Base-by-base conservation (phyloP, 2,888 invertebrate genomes). In the Lasiommata megera region DNA sequence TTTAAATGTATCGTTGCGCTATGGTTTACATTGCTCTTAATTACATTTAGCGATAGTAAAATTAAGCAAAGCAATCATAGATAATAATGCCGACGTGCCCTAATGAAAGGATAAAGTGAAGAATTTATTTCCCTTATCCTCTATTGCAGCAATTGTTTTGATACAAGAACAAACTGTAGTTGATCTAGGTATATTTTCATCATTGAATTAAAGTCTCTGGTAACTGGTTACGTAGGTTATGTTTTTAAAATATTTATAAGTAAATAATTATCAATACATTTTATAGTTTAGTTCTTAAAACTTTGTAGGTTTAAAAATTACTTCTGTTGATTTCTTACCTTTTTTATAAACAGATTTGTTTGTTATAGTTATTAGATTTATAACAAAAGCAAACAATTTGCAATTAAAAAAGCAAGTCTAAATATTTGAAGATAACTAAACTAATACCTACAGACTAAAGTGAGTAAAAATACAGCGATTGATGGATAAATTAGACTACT, bases 11-110 rank as follows among this genome's bases (percentile, higher is more conserved):
- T 9, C 31, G 3, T n/a, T n/a, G n/a, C n/a, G n/a, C n/a, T n/a
- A n/a, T 18, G n/a, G 48, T 36, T 16, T 18, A 48, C 12, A 48
- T n/a, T 38, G 23, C 9, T 23, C 29, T 34, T 31, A 31, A 52
- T 41, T 52, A 41, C 18, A 54, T 47, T n/a, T 23, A 75, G 75
- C 80, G 83, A 83, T 84, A 85, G 82, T 54, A 47, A 43, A 60
- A 54, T 54, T 54, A 56, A 60, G 37, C 52, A 43, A 50, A 43
- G 51, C 54, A 60, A 58, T 56, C 54, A 44, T n/a, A 41, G 56
- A 38, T 51, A 53, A 60, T 56, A 61, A 53, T 59, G 40, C 38
- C 12, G 56, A 48, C 59, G 56, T 62, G 62, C 52, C 53, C 51
- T 61, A 65, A 59, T 63, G 51, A 59, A 62, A 57, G 48, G 62